phyloP scores from a whole-genome alignment of 2,113 vertebrate genomes.

The Rhinolophus sinicus region DNA sequence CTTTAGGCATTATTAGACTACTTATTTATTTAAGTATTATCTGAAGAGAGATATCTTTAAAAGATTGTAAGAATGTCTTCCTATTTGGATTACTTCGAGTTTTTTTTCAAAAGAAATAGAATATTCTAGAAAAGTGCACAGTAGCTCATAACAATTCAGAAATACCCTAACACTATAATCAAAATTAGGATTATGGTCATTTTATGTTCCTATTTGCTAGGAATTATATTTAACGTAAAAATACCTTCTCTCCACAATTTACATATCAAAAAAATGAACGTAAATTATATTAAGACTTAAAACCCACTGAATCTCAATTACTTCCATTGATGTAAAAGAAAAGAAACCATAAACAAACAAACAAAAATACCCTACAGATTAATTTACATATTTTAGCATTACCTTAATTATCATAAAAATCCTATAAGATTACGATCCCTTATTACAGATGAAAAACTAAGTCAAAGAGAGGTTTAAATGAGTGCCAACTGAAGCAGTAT shows the following conservation, averaged over 20 bases:
- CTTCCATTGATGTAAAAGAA: not conserved
- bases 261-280: not conserved
- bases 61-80: not conserved
- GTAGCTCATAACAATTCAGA: not conserved
- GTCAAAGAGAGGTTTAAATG: not conserved
- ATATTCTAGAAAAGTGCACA: not conserved
- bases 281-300: not conserved
- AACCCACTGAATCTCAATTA: not conserved
- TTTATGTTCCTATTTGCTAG: not conserved
- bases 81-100: not conserved
- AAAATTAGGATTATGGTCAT: not conserved
- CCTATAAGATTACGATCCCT: not conserved
- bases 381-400: not conserved
- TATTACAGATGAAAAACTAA: not conserved
- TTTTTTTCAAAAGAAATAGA: not conserved
- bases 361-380: not conserved
- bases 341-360: not conserved
- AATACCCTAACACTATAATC: not conserved
- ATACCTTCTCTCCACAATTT: not conserved
- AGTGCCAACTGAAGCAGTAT: not conserved
- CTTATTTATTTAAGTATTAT: not conserved
- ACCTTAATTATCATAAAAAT: not conserved
- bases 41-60: not conserved
- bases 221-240: not conserved
- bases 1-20: not conserved